Percentiles rank a stretch among this genome's conserved stretches.
These are phyloP conservation scores for Pseudochirops corinnae DNA, from an alignment of 2,797 vertebrate genomes.

Conservation along the genomic window DNA sequence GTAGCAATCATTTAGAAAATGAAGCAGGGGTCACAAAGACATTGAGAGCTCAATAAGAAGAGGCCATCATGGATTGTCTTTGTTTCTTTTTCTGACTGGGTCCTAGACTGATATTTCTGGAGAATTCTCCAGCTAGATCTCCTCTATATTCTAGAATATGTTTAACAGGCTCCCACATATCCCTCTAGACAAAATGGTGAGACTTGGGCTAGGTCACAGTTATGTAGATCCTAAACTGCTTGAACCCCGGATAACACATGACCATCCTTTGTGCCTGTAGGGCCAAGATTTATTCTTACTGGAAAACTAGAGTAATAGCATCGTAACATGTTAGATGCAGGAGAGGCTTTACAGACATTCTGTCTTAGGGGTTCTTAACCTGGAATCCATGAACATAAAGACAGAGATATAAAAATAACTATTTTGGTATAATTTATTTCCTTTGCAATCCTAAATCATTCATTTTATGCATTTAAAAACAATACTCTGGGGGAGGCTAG, in stretches of 20 bases:
- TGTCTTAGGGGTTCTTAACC: not conserved
- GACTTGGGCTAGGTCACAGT: not conserved
- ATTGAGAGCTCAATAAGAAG: not conserved
- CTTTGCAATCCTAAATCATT: not conserved
- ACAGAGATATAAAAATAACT: not conserved
- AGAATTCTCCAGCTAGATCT: not conserved
- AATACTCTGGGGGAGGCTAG: not conserved
- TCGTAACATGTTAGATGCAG: not conserved
- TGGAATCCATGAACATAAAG: not conserved
- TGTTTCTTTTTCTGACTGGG: not conserved
- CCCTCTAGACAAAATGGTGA: not conserved
- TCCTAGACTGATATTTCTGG: not conserved
- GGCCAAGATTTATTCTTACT: not conserved
- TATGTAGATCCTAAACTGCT: not conserved
- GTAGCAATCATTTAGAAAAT: not conserved
- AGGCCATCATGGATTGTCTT: not conserved
- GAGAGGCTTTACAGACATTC: not conserved
- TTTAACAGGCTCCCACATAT: not conserved
- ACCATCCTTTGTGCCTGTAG: not conserved
- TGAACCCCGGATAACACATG: not conserved
- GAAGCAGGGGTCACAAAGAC: not conserved
- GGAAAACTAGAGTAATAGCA: not conserved
- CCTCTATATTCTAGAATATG: not conserved
- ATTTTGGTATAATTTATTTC: not conserved
- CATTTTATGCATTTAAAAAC: not conserved